phyloP scores from a whole-genome alignment of 2,113 vertebrate genomes.

The Phalacrocorax aristotelis region DNA sequence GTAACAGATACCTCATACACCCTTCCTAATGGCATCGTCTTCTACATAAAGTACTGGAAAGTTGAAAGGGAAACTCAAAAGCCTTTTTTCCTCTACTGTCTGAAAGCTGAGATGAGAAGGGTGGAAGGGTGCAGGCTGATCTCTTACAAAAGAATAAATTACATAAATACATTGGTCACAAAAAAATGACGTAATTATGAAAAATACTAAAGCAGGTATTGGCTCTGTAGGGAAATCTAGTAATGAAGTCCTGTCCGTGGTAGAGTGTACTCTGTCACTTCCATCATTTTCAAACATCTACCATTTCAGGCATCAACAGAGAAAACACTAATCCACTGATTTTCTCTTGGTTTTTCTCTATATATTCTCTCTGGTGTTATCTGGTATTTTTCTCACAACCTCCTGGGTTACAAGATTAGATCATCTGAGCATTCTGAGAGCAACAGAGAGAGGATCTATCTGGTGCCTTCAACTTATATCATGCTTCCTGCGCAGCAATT shows the following conservation, averaged over 20 bases:
- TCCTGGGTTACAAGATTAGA: not conserved
- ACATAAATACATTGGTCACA: not conserved
- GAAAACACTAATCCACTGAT: not conserved
- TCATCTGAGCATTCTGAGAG: not conserved
- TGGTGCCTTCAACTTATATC: not conserved
- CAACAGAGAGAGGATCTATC: not conserved
- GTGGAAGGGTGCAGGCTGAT: not conserved
- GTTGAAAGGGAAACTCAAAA: not conserved
- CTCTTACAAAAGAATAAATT: not conserved
- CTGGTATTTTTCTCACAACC: not conserved
- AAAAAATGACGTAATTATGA: not conserved
- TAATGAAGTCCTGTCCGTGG: not conserved
- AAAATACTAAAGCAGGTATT: not conserved
- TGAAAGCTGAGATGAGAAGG: not conserved
- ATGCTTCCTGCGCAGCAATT: not conserved
- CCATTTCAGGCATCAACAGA: not conserved
- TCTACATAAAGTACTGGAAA: not conserved
- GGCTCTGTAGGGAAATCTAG: not conserved
- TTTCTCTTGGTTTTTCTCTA: not conserved
- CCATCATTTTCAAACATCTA: not conserved
- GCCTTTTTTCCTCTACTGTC: not conserved
- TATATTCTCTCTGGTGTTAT: not conserved
- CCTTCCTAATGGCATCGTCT: not conserved
- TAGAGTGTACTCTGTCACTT: not conserved
- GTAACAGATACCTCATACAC: accelerated